Conservation (phyloP, 2,888 invertebrate species). For the Phragmatobia fuliginosa region DNA sequence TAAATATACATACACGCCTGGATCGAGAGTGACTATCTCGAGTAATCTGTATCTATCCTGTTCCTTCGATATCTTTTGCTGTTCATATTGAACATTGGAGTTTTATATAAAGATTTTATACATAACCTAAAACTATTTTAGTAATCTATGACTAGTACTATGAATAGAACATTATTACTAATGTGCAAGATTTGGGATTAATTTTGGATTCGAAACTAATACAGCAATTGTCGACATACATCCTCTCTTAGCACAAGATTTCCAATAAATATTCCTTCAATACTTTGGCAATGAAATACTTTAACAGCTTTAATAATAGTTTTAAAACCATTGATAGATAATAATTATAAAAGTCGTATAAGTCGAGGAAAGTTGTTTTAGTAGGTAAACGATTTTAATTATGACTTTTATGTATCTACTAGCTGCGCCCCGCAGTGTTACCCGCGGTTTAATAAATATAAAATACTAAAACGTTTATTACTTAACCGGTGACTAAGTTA, state of each 20-base stretch:
- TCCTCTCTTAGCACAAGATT: not conserved
- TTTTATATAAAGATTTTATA: not conserved
- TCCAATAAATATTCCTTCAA: not conserved
- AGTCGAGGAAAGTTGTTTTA: too few relatives aligned
- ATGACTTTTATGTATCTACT: too few relatives aligned
- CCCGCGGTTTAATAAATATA: too few relatives aligned
- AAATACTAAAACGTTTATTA: too few relatives aligned
- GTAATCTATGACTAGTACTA: not conserved
- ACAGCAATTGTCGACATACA: not conserved
- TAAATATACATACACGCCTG: too few relatives aligned
- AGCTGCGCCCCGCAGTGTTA: too few relatives aligned
- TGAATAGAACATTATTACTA: not conserved
- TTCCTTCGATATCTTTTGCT: too few relatives aligned
- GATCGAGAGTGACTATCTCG: not conserved
- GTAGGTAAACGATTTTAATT: too few relatives aligned
- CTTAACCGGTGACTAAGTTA: too few relatives aligned
- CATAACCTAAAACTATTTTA: not conserved
- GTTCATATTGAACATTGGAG: too few relatives aligned
- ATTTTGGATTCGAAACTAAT: not conserved
- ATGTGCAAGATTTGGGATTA: not conserved
- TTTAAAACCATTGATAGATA: not conserved
- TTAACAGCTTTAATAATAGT: not conserved
- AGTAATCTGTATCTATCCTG: not conserved
- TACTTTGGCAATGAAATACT: too few relatives aligned
- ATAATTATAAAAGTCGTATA: not conserved